phyloP scores from a whole-genome alignment of 2,113 vertebrate genomes.

The Stigmatopora nigra region DNA sequence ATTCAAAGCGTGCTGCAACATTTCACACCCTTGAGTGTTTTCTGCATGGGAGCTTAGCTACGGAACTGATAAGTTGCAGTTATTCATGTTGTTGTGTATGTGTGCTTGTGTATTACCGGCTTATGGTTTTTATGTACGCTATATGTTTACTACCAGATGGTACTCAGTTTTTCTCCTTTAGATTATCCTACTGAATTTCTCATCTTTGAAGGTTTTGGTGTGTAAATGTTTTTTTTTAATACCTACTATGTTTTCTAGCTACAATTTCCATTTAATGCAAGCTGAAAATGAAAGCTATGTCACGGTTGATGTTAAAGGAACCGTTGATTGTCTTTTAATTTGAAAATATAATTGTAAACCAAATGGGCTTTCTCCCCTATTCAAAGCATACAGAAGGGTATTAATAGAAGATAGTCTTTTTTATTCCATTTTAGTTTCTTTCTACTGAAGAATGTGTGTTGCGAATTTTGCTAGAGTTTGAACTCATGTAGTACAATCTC shows the following conservation, averaged over 20 bases:
- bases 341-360: neutral
- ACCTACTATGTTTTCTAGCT: neutral
- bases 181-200: neutral
- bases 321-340: too few relatives aligned
- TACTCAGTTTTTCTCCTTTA: neutral
- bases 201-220: neutral
- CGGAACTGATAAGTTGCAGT: neutral
- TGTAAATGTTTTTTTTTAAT: neutral
- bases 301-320: too few relatives aligned
- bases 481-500: too few relatives aligned
- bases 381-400: neutral
- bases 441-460: too few relatives aligned
- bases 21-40: neutral
- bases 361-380: neutral
- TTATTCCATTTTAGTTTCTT: too few relatives aligned
- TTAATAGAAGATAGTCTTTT: neutral
- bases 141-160: neutral
- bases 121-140: neutral
- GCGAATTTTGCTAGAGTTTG: too few relatives aligned
- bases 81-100: neutral
- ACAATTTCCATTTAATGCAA: neutral
- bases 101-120: neutral
- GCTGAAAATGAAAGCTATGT: neutral
- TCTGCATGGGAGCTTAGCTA: neutral
- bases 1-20: neutral